Evolutionary conservation across 2,888 invertebrate species (phyloP), one percentile per base, ranked within the genome.

Genomic region (Heliconius ismenius): DNA sequence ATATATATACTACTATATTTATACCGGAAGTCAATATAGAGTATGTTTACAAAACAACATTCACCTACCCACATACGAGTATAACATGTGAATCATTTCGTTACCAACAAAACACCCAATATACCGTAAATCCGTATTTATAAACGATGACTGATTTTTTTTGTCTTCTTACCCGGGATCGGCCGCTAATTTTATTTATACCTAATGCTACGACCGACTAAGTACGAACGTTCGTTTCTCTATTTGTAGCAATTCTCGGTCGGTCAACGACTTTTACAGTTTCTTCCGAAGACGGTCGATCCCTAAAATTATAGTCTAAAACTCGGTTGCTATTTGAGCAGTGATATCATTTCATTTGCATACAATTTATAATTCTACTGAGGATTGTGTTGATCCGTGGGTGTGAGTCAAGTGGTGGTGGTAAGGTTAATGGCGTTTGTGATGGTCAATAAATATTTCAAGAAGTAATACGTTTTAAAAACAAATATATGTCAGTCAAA

Each of bases 261-360:
- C 81, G 82, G 82, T 81, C 82, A 80, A 77, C 80, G 82, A 82
- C 81, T 76, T 75, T 43, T 64, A 58, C 70, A 76, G 77, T 80
- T 80, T 77, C 80, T 80, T 79, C 77, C 80, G 72, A 74, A 76
- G 77, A 77, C 79, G 77, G 76, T 43, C 74, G 73, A 15, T 78
- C 76, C 77, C 75, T 73, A 74, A 73, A 75, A 76, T 68, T 62
- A 15, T 43, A 60, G 67, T 65, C 73, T 58, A 68, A 75, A 78
- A 74, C 74, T 39, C 15, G 49, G 68, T 76, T 65, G 39, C 64
- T 77, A 54, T 81, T 84, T 85, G 82, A 84, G 85, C 83, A 82
- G 84, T 92, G 92, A 92, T 90, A 88, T 91, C 91, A 91, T 88
- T 64, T 87, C 80, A 90, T 91, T 90, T 90, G 86, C 90, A 91